phyloP scores from a whole-genome alignment of 2,888 invertebrate species.

The Malthinus flaveolus region DNA sequence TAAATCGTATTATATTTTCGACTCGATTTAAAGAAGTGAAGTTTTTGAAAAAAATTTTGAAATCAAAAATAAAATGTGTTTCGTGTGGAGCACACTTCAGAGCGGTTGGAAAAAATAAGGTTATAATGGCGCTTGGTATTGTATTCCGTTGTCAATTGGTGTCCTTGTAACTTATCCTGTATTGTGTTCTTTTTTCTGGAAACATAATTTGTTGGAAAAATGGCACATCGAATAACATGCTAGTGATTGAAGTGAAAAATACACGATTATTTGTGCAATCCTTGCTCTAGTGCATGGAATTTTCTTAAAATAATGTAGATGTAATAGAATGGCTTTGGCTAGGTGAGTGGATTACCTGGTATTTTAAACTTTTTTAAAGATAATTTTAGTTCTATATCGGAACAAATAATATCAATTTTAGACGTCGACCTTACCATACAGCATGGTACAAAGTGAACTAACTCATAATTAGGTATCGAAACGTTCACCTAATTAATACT shows the following conservation, averaged over 20 bases:
- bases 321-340: conserved; percentile 31
- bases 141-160: conserved; percentile 23
- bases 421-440: neutral
- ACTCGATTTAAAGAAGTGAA: too few species aligned
- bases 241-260: neutral
- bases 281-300: conserved; percentile 26
- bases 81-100: conserved; percentile 14
- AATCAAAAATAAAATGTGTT: conserved; percentile 1
- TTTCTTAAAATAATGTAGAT: conserved; percentile 25
- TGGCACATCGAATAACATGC: conserved; percentile 1
- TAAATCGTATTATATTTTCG: too few species aligned
- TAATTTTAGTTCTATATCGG: conserved; percentile 1
- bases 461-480: neutral
- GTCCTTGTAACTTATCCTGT: conserved; percentile 21
- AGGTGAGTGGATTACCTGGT: conserved; percentile 20
- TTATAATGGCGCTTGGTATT: conserved; percentile 28
- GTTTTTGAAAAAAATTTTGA: too few species aligned
- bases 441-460: neutral
- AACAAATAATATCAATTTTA: conserved; percentile 2
- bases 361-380: conserved; percentile 3
- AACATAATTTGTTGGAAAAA: conserved; percentile 3
- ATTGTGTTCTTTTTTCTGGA: conserved; percentile 6
- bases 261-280: conserved; percentile 9
- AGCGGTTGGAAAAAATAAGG: conserved; percentile 22
- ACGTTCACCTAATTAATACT: conserved; percentile 6